phyloP scores from a whole-genome alignment of 1,140 invertebrate genomes.

The Magallana gigas region DNA sequence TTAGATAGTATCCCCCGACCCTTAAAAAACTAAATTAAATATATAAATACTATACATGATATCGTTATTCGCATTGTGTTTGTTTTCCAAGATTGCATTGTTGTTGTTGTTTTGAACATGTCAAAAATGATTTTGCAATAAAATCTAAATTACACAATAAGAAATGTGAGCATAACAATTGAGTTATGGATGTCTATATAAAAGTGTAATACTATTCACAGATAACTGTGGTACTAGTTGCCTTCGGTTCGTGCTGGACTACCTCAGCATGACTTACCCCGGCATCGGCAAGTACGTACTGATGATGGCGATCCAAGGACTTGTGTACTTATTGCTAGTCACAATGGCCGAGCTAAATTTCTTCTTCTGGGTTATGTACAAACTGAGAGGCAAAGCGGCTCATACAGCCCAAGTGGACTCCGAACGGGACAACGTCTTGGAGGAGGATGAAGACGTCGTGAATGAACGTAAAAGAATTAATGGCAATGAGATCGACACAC shows the following conservation, averaged over 20 bases:
- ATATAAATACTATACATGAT: background rate
- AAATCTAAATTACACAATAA: no score
- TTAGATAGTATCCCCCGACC: no score
- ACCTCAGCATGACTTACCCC: constrained; percentile 79
- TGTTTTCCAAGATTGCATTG: background rate
- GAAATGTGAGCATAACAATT: no score
- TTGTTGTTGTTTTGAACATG: no score
- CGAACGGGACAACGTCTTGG: background rate
- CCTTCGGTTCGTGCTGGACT: constrained; percentile 75
- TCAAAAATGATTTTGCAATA: no score
- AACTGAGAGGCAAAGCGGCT: background rate
- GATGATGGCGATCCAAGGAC: constrained; percentile 81
- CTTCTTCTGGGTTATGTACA: constrained; percentile 39
- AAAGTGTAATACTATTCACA: constrained; percentile 47
- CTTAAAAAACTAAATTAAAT: no score
- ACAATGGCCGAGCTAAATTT: constrained; percentile 78
- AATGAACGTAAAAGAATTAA: constrained; percentile 62
- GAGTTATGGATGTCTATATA: no score
- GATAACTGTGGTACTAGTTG: constrained; percentile 66
- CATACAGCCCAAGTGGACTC: constrained; percentile 34
- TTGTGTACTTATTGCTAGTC: constrained; percentile 81
- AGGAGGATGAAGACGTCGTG: constrained; percentile 64
- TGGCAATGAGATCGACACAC: constrained; percentile 6
- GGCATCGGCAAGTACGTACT: constrained; percentile 82
- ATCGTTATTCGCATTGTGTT: background rate